Base-by-base conservation (phyloP, 1,140 invertebrate genomes). In the Lepidurus packardi region DNA sequence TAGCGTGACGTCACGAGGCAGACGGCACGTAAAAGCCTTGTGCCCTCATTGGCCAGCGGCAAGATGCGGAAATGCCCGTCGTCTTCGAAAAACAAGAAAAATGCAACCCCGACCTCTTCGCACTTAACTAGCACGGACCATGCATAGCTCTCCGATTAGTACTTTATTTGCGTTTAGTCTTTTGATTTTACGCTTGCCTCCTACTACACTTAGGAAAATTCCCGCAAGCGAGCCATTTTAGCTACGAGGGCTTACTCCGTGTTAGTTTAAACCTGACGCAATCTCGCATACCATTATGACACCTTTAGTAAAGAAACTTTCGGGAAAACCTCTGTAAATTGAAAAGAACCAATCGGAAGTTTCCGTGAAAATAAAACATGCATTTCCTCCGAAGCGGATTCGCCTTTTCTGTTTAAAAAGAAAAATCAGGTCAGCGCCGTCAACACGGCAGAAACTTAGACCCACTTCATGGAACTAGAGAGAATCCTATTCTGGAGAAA, bases 31-130 rank as follows among this genome's bases (percentile, higher is more conserved):
- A 65, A 65, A 21, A n/a, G 16, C 53, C 21, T 65, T 65, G 53
- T n/a, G 53, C 53, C 53, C 53, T 65, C 53, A 21, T 65, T 65
- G 53, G 53, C 53, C 53, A 65, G 21, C 21, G 53, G 53, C 53
- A 65, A 65, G 7, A 65, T 21, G 53, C 53, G 53, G 53, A 65
- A 65, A 65, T 65, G 53, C 53, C 53, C 53, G 53, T 65, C 16
- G 16, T 65, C 53, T n/a, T 16, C 13, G 53, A 16, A 7, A 65
- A 13, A n/a, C 9, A 65, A 65, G 21, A 65, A 65, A 65, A 65
- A 16, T 6, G 8, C 21, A 65, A 65, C 8, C 53, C 53, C 21
- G 53, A 65, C 53, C 53, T 65, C 53, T 7, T n/a, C 3, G 16
- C 21, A 7, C 6, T 16, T 65, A 1, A n/a, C 16, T 7, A 4